phyloP scores from a whole-genome alignment of 2,797 vertebrate species.

The Podargus strigoides region DNA sequence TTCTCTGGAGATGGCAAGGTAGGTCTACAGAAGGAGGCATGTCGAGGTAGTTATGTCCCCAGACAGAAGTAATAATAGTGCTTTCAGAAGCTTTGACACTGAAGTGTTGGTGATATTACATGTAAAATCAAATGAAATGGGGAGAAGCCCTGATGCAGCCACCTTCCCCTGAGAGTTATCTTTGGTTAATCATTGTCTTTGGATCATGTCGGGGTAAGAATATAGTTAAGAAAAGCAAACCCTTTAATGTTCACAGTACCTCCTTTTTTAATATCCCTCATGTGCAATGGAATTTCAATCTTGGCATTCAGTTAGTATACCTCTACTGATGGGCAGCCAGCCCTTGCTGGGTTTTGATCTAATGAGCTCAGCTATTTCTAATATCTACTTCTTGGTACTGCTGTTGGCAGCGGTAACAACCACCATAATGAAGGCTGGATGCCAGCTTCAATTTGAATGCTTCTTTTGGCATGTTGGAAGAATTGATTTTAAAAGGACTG shows the following conservation, averaged over 20 bases:
- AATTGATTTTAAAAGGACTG: background rate
- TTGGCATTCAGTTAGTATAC: background rate
- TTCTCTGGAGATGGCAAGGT: background rate
- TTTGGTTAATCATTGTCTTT: background rate
- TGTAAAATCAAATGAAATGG: background rate
- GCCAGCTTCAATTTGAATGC: background rate
- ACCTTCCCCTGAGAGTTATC: background rate
- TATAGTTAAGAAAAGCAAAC: background rate
- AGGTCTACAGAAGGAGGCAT: background rate
- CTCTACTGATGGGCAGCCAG: slow-evolving; percentile 18
- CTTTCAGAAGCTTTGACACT: background rate
- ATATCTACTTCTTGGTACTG: slow-evolving; percentile 24
- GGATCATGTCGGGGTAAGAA: background rate
- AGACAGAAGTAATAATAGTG: background rate
- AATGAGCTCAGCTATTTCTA: slow-evolving; percentile 38
- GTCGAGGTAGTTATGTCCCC: background rate
- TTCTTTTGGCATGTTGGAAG: background rate
- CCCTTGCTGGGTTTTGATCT: slow-evolving; percentile 15
- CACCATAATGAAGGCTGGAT: background rate
- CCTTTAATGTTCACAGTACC: background rate
- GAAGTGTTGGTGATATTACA: background rate
- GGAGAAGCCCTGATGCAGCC: background rate
- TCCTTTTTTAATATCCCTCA: background rate
- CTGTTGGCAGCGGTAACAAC: slow-evolving; percentile 3
- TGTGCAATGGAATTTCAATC: slow-evolving; percentile 1